Evolutionary conservation across 1,140 invertebrate species (phyloP).

Genomic region (Zaprionus camerounensis): DNA sequence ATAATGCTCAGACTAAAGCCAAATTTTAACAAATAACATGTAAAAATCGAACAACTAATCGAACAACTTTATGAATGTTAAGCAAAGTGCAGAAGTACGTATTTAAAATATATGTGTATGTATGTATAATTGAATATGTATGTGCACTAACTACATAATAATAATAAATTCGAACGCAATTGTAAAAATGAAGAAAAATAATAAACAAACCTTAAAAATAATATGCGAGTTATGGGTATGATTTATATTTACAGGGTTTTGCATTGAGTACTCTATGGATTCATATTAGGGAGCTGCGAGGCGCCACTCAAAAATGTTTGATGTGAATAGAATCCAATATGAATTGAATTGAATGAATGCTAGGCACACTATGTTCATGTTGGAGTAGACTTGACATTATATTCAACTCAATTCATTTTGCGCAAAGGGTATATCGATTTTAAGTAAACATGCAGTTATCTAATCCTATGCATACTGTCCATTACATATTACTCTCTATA

Average conservation of each 20-base stretch:
- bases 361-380: too few species aligned
- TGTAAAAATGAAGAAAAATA: constrained; percentile 67
- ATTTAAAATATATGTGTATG: constrained; percentile 11
- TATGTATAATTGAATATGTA: constrained; percentile 33
- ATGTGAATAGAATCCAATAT: too few species aligned
- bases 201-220: constrained; percentile 29
- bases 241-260: neutral
- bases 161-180: constrained; percentile 48
- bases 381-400: too few species aligned
- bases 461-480: too few species aligned
- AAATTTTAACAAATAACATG: constrained; percentile 75
- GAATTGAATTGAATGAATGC: too few species aligned
- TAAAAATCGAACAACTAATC: constrained; percentile 62
- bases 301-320: too few species aligned
- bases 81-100: constrained; percentile 34
- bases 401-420: too few species aligned
- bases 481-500: too few species aligned
- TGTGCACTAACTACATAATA: constrained; percentile 36
- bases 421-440: too few species aligned
- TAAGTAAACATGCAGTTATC: too few species aligned
- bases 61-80: constrained; percentile 46
- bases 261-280: neutral
- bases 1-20: constrained; percentile 76
- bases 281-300: too few species aligned
- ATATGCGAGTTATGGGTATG: neutral